Percentiles rank a stretch among this genome's conserved stretches.
phyloP scores from a whole-genome alignment of 1,140 invertebrate species.

The Hirudo medicinalis region DNA sequence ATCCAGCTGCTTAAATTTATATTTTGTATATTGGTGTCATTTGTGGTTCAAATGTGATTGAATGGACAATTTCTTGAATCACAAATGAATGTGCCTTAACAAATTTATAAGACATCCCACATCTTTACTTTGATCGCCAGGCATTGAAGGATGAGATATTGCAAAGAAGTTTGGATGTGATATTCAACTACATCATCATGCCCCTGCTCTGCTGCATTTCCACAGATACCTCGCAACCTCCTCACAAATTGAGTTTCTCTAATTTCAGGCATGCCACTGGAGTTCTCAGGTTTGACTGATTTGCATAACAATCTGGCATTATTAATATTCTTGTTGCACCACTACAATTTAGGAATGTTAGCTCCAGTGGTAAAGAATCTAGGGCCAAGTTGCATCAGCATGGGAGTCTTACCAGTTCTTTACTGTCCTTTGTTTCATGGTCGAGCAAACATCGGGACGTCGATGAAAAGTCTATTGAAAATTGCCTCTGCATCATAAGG shows the following conservation, averaged over 20 bases:
- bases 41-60: background rate
- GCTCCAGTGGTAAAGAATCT: background rate
- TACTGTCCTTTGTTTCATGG: background rate
- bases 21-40: background rate
- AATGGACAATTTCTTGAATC: background rate
- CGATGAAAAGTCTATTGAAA: conserved; percentile 1
- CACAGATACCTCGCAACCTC: background rate
- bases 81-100: background rate
- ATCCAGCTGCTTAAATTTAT: background rate
- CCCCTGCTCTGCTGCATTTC: conserved; percentile 5
- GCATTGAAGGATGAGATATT: conserved; percentile 1
- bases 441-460: background rate
- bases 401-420: background rate
- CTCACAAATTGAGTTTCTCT: background rate
- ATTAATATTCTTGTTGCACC: background rate
- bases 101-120: background rate
- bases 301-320: background rate
- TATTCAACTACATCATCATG: conserved; percentile 13
- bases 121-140: background rate
- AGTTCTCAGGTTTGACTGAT: background rate
- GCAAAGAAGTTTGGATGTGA: conserved; percentile 5
- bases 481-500: background rate
- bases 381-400: background rate
- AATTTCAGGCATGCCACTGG: conserved; percentile 9
- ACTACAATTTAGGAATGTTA: background rate